Percentiles rank a stretch among this genome's conserved stretches.
Conservation (phyloP, 2,888 invertebrate species). For the Pediacus dermestoides region DNA sequence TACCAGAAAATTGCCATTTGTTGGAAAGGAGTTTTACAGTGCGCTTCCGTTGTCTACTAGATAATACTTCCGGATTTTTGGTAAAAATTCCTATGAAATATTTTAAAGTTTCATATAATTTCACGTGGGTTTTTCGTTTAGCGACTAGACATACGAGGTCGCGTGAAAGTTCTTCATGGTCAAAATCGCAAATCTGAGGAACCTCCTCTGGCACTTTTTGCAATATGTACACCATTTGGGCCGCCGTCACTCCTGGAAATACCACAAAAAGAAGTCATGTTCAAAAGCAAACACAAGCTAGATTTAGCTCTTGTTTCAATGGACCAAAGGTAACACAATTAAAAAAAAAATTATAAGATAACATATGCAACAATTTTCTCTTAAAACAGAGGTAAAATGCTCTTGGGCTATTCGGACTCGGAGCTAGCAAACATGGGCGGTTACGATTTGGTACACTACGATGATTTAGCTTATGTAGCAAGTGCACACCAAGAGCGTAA, state of each 20-base stretch:
- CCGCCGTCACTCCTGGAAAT: conserved; percentile 95
- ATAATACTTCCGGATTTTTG: conserved; percentile 99
- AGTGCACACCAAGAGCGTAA: conserved; percentile 99
- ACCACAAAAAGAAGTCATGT: conserved; percentile 98
- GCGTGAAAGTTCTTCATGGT: conserved; percentile 93
- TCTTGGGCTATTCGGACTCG: conserved; percentile 89
- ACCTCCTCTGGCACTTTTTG: conserved; percentile 91
- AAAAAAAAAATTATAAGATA: not conserved
- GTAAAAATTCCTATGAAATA: conserved; percentile 55
- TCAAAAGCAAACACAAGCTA: conserved; percentile 98
- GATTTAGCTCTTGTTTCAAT: conserved; percentile 94
- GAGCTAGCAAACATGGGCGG: conserved; percentile 92
- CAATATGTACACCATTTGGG: conserved; percentile 98
- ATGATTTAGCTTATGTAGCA: conserved; percentile 95
- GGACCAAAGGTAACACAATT: conserved; percentile 77
- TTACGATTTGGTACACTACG: conserved; percentile 96
- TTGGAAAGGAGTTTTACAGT: conserved; percentile 97
- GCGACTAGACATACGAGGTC: conserved; percentile 96
- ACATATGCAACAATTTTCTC: conserved; percentile 10
- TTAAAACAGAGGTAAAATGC: conserved; percentile 86
- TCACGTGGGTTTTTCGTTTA: conserved; percentile 48
- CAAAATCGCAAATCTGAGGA: conserved; percentile 94
- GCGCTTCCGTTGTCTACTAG: conserved; percentile 95
- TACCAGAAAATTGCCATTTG: conserved; percentile 83
- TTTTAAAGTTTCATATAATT: conserved; percentile 2